These are phyloP conservation scores for Acleris literana DNA, from an alignment of 2,888 invertebrate genomes.

Conservation along the genomic window DNA sequence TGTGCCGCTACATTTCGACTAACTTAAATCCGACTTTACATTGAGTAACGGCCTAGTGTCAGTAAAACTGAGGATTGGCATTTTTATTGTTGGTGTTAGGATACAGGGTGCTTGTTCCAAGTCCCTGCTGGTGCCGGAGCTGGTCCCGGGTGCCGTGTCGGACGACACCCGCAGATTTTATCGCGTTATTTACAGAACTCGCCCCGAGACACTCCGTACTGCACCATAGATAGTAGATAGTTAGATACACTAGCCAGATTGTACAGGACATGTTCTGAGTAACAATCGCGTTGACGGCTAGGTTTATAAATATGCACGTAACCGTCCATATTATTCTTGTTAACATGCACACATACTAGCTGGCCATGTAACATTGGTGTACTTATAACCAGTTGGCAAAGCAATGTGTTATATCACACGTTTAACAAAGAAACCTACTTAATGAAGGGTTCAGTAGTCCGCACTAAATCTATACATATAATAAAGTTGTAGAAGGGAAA, in stretches of 20 bases:
- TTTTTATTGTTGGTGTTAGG: too few relatives aligned
- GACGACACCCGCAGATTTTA: slow-evolving; percentile 57
- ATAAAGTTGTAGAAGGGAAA: too few relatives aligned
- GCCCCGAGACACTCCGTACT: slow-evolving; percentile 57
- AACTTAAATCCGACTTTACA: too few relatives aligned
- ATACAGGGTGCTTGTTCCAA: too few relatives aligned
- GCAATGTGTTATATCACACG: neutral
- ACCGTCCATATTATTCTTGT: neutral
- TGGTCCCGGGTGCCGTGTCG: slow-evolving; percentile 43
- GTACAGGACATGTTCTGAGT: slow-evolving; percentile 35
- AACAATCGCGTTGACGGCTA: slow-evolving; percentile 41
- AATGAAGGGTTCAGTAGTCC: too few relatives aligned
- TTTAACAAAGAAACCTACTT: too few relatives aligned
- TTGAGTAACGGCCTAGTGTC: too few relatives aligned
- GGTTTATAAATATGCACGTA: slow-evolving; percentile 9
- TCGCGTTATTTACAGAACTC: slow-evolving; percentile 70
- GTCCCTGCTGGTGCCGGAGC: neutral
- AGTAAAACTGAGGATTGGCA: too few relatives aligned
- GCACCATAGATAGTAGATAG: slow-evolving; percentile 42
- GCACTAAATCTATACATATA: too few relatives aligned
- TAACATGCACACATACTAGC: too few relatives aligned
- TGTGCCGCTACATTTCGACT: too few relatives aligned
- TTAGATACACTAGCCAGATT: slow-evolving; percentile 54
- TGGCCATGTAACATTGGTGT: neutral
- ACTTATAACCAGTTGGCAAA: neutral